A percentile compares a stretch with the other conserved stretches of the same genome.
Conservation (phyloP, 2,113 vertebrate species). For the Mastomys natalensis region DNA sequence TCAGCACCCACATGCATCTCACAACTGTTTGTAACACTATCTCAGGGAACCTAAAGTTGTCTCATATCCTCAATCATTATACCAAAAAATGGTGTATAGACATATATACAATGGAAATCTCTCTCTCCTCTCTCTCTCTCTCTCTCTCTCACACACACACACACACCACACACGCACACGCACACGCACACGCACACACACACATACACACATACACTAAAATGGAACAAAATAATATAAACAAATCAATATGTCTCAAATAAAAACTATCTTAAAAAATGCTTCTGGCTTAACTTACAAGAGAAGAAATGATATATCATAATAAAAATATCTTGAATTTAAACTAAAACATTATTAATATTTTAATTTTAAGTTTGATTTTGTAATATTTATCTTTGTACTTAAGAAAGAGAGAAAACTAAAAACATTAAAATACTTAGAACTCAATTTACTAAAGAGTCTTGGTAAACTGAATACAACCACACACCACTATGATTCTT, state of each 20-base stretch:
- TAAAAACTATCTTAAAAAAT: background rate
- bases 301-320: background rate
- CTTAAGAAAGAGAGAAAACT: background rate
- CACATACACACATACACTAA: background rate
- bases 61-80: background rate
- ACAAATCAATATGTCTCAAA: background rate
- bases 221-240: background rate
- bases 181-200: too few relatives aligned
- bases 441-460: background rate
- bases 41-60: background rate
- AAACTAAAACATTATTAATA: background rate
- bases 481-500: background rate
- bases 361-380: background rate
- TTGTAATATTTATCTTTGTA: background rate
- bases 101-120: background rate
- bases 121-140: background rate
- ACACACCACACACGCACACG: too few relatives aligned
- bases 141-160: too few relatives aligned
- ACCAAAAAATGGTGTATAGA: background rate
- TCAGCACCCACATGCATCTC: background rate
- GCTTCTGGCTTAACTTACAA: background rate
- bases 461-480: background rate
- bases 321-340: conserved; percentile 19
- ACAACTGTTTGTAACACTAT: background rate
- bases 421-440: background rate